phyloP scores from a whole-genome alignment of 1,140 invertebrate species.

The Listronotus bonariensis region DNA sequence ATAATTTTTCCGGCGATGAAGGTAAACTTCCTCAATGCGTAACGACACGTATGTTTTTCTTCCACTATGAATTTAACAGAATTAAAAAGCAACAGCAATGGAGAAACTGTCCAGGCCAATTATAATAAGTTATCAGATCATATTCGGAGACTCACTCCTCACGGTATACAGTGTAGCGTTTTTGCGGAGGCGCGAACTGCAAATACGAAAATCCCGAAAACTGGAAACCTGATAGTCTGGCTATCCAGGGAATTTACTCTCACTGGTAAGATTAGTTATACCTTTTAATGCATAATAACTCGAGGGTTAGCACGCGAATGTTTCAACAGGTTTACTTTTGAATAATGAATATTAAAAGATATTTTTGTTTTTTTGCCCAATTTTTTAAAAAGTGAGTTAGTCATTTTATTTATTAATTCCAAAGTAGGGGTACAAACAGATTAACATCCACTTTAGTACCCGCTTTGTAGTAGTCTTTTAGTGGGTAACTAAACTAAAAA shows the following conservation, averaged over 20 bases:
- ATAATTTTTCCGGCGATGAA: conserved; percentile 4
- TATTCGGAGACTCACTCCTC: conserved; percentile 61
- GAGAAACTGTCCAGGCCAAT: conserved; percentile 47
- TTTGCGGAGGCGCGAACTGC: conserved; percentile 81
- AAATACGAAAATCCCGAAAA: conserved; percentile 75
- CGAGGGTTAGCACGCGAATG: conserved; percentile 3
- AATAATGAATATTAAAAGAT: no score
- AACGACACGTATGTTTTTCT: conserved; percentile 5
- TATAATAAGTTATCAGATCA: conserved; percentile 54
- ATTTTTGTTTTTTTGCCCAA: no score
- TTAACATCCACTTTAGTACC: no score
- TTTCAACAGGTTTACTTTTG: conserved; percentile 30
- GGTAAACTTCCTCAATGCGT: conserved; percentile 19
- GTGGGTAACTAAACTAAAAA: no score
- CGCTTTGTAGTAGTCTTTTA: no score
- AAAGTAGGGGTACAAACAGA: no score
- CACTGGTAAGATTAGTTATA: conserved; percentile 69
- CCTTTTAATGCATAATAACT: background rate
- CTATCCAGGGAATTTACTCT: conserved; percentile 78
- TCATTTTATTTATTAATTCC: no score
- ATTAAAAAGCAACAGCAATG: conserved; percentile 25
- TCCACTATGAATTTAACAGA: conserved; percentile 36
- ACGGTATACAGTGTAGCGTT: conserved; percentile 73
- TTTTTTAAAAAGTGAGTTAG: no score
- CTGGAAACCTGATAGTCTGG: conserved; percentile 70